Conservation (phyloP, 2,797 vertebrate species). For the Syngnathus acus region DNA sequence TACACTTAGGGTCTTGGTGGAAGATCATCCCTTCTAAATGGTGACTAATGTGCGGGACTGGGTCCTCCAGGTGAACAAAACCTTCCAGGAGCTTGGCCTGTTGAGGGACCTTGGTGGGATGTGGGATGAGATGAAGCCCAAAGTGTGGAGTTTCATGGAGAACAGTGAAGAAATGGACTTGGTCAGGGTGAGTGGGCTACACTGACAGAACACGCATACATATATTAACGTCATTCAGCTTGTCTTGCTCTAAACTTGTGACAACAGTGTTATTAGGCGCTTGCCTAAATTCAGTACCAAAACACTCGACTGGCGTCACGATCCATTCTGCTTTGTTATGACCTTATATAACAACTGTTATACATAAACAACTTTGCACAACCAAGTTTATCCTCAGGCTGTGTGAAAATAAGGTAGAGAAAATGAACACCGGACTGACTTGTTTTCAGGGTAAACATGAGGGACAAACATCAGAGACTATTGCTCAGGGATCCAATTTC, state of each 20-base stretch:
- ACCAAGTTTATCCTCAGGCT: not conserved
- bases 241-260: not conserved
- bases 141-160: slow-evolving; percentile 90
- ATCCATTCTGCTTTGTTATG: not conserved
- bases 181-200: slow-evolving; percentile 72
- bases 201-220: slow-evolving; percentile 1
- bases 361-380: not conserved
- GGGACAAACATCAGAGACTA: not conserved
- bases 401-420: not conserved
- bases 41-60: not conserved
- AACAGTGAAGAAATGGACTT: slow-evolving; percentile 87
- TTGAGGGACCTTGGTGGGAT: slow-evolving; percentile 88
- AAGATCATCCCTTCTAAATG: not conserved
- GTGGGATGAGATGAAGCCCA: slow-evolving; percentile 91
- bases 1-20: not conserved
- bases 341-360: not conserved
- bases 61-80: slow-evolving; percentile 86
- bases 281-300: not conserved
- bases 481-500: not conserved
- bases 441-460: not conserved
- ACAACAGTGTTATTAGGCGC: not conserved
- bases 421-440: not conserved
- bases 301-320: no score
- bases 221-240: not conserved
- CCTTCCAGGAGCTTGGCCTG: slow-evolving; percentile 90